phyloP scores from a whole-genome alignment of 2,113 vertebrate genomes.

The Caranx melampygus region DNA sequence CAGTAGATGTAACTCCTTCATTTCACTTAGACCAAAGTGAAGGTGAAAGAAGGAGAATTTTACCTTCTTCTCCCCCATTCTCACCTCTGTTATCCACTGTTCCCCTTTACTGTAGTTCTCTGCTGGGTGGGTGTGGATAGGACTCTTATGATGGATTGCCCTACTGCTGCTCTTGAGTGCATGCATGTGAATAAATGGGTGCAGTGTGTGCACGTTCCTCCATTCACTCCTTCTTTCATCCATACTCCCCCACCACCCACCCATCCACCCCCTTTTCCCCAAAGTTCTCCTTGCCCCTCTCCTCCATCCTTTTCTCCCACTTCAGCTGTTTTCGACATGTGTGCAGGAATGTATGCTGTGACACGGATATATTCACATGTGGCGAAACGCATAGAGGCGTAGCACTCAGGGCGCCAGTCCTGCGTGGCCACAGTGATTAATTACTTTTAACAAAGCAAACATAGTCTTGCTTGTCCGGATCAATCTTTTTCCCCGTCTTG shows the following conservation, averaged over 20 bases:
- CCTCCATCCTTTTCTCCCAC: constrained; percentile 21
- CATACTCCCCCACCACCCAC: background rate
- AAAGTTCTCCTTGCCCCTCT: constrained; percentile 10
- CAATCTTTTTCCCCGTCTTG: constrained; percentile 68
- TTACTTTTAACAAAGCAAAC: constrained; percentile 84
- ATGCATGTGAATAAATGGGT: constrained; percentile 68
- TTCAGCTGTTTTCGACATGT: constrained; percentile 20
- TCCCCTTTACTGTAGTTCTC: constrained; percentile 37
- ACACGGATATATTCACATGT: constrained; percentile 21
- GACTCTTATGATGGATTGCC: constrained; percentile 71
- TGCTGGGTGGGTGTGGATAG: constrained; percentile 59
- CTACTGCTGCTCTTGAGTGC: constrained; percentile 54
- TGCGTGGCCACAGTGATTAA: constrained; percentile 78
- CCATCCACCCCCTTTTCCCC: background rate
- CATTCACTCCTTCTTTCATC: constrained; percentile 25
- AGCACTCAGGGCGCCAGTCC: constrained; percentile 63
- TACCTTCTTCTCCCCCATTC: constrained; percentile 2
- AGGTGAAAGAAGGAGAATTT: constrained; percentile 48
- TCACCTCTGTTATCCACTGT: constrained; percentile 25
- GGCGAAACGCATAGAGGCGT: constrained; percentile 16
- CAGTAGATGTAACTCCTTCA: constrained; percentile 12
- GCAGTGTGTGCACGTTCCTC: constrained; percentile 47
- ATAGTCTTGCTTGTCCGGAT: constrained; percentile 77
- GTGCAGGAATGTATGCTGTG: constrained; percentile 37
- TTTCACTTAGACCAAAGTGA: constrained; percentile 46